Percentiles rank a stretch among this genome's conserved stretches.
phyloP scores from a whole-genome alignment of 2,113 vertebrate genomes.

The Platanista minor region DNA sequence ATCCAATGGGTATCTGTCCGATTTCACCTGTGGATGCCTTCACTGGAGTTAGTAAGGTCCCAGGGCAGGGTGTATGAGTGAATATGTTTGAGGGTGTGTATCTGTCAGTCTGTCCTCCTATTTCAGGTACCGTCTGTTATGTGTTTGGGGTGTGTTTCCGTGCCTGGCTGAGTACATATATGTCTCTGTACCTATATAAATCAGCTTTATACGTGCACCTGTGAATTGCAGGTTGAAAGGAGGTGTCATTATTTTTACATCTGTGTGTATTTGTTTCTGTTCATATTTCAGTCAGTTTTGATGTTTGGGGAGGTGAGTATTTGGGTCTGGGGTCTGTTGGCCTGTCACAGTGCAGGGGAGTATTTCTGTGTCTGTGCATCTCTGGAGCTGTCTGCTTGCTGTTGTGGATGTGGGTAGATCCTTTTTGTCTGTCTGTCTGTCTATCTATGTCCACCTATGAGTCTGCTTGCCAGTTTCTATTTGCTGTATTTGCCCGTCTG shows the following conservation, averaged over 20 bases:
- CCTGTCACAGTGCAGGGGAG: accelerated
- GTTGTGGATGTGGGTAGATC: accelerated
- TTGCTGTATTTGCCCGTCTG: background rate
- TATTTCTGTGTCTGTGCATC: background rate
- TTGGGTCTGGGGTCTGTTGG: background rate
- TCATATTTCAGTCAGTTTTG: background rate
- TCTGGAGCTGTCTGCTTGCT: background rate
- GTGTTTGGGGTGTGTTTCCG: background rate
- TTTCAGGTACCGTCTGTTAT: accelerated
- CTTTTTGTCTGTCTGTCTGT: background rate
- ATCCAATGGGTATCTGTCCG: background rate
- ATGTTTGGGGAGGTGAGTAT: background rate
- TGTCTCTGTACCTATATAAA: background rate
- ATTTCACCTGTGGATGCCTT: background rate
- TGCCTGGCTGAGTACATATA: background rate
- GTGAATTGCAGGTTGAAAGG: background rate
- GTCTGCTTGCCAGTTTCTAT: background rate
- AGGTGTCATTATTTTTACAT: background rate
- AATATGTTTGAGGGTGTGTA: background rate
- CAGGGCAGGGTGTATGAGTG: background rate
- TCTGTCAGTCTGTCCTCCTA: background rate
- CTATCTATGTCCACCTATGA: background rate
- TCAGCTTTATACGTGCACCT: accelerated
- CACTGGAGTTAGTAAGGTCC: background rate
- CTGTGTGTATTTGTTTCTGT: too few species aligned